Evolutionary conservation across 2,888 invertebrate species (phyloP).

Genomic region (Hirtodrosophila cameraria): DNA sequence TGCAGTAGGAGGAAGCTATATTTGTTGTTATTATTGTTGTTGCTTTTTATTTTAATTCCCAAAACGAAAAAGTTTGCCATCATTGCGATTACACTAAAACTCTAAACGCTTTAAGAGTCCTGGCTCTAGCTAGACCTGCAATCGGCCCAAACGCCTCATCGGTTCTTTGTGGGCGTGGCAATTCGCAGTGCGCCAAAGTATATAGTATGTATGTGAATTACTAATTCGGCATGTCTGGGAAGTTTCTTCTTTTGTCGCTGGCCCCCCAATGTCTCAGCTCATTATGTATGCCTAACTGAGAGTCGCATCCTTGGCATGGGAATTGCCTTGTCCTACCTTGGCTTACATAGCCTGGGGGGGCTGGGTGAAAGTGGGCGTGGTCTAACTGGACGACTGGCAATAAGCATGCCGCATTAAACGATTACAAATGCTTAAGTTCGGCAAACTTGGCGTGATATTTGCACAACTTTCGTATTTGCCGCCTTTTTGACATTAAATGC

Average conservation of each 20-base stretch:
- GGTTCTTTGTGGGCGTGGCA: constrained; percentile 26
- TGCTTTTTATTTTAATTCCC: constrained; percentile 75
- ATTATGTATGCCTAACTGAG: constrained; percentile 49
- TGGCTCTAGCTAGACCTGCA: constrained; percentile 8
- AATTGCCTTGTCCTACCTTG: constrained; percentile 7
- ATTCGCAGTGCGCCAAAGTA: constrained; percentile 36
- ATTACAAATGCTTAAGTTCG: constrained; percentile 74
- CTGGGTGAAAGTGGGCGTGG: constrained; percentile 14
- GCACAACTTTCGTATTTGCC: constrained; percentile 28
- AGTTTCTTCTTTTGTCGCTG: constrained; percentile 28
- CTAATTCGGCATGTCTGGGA: constrained; percentile 63
- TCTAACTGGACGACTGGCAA: constrained; percentile 23
- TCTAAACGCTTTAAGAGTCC: constrained; percentile 66
- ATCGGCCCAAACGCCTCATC: constrained; percentile 3
- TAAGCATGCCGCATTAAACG: constrained; percentile 64
- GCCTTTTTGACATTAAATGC: constrained; percentile 40
- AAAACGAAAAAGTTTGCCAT: constrained; percentile 75
- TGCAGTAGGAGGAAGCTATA: not conserved
- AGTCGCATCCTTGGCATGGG: constrained; percentile 20
- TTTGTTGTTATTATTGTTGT: constrained; percentile 31
- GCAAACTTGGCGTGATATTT: constrained; percentile 62
- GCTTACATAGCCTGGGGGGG: not conserved
- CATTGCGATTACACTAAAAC: constrained; percentile 74
- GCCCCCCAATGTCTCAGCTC: constrained; percentile 24
- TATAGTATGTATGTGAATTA: constrained; percentile 56